Evolutionary conservation across 2,113 vertebrate genomes (phyloP).

Genomic region (Zosterops lateralis): DNA sequence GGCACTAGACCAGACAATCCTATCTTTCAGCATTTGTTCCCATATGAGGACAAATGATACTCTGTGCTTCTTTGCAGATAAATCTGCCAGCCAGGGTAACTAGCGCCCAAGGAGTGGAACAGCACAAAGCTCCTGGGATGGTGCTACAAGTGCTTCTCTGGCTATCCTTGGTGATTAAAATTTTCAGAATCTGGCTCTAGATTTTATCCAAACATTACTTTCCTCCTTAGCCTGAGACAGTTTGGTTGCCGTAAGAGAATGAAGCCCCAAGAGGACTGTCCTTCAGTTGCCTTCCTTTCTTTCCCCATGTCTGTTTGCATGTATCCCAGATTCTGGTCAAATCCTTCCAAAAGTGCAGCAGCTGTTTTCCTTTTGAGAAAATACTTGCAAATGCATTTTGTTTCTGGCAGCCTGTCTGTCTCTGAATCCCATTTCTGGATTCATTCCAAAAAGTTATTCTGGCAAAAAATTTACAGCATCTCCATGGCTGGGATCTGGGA

Average conservation of each 20-base stretch:
- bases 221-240: background rate
- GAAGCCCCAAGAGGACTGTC: background rate
- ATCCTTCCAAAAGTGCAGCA: background rate
- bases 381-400: slow-evolving; percentile 9
- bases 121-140: background rate
- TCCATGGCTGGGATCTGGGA: background rate
- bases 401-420: slow-evolving; percentile 7
- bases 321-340: background rate
- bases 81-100: background rate
- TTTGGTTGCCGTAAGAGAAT: background rate
- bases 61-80: background rate
- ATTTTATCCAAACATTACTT: background rate
- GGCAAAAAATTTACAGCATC: slow-evolving; percentile 16
- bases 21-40: background rate
- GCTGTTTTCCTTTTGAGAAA: background rate
- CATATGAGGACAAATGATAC: background rate
- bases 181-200: background rate
- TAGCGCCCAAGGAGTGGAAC: background rate
- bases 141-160: background rate
- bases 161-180: background rate
- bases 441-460: slow-evolving; percentile 27
- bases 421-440: background rate
- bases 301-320: background rate
- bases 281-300: background rate
- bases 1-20: background rate